phyloP scores from a whole-genome alignment of 2,888 invertebrate species.

The Bombylius major region DNA sequence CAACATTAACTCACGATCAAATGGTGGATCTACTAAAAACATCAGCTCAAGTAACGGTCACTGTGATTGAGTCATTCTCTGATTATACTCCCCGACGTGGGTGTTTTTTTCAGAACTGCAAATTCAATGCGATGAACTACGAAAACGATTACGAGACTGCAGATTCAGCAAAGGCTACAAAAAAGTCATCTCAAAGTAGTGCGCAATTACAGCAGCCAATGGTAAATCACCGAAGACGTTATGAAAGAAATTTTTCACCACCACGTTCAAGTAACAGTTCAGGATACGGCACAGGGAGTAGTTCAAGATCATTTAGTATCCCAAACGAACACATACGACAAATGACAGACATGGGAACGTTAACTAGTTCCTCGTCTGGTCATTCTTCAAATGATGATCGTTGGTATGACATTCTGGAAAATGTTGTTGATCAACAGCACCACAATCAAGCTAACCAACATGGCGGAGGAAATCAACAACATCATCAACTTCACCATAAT shows the following conservation, averaged over 20 bases:
- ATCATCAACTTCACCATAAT: conserved; percentile 26
- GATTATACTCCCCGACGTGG: conserved; percentile 58
- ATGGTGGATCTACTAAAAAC: conserved; percentile 88
- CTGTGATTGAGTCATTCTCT: conserved; percentile 58
- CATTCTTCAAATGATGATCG: conserved; percentile 50
- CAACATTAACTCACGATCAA: conserved; percentile 79
- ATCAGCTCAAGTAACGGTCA: conserved; percentile 72
- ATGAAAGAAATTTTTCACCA: conserved; percentile 62
- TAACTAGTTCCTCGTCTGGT: conserved; percentile 50
- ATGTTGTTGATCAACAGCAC: conserved; percentile 35
- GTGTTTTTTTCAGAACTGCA: conserved; percentile 50
- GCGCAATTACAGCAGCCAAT: conserved; percentile 36
- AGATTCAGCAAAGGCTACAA: conserved; percentile 12
- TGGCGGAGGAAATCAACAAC: conserved; percentile 23
- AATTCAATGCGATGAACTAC: conserved; percentile 45
- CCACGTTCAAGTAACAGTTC: conserved; percentile 72
- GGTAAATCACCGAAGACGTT: conserved; percentile 47
- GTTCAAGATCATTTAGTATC: conserved; percentile 36
- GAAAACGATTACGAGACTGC: conserved; percentile 52
- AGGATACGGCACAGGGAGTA: conserved; percentile 66
- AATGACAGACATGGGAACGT: conserved; percentile 37
- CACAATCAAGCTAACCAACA: conserved; percentile 25
- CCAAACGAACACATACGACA: conserved; percentile 16
- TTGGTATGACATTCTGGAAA: conserved; percentile 46
- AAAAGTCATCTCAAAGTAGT: conserved; percentile 13